Base-by-base conservation (phyloP, 2,797 vertebrate genomes). In the Enteromius fasciolatus region DNA sequence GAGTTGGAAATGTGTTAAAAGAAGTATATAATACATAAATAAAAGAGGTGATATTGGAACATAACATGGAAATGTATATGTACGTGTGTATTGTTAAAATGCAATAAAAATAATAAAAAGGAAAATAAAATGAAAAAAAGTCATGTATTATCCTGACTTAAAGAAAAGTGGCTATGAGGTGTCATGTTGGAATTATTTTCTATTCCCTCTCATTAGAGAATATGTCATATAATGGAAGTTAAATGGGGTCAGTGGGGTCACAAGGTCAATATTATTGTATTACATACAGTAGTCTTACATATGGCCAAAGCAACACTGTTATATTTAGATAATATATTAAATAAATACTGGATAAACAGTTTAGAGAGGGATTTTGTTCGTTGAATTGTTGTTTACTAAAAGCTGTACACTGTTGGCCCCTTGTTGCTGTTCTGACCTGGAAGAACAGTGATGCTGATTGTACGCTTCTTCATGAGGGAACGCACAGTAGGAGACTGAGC, bases 371-470 rank as follows among this genome's bases (percentile, higher is more conserved):
- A 46, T 46, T 44, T 46, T 14, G 12, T 46, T 46, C 0, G 44
- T 46, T 46, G 3, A 46, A 14, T 46, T 46, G 44, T 46, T 14
- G 6, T 23, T 44, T 4, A 61, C n/a, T 41, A n/a, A 72, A 61
- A 57, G 20, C 44, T 6, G 8, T 28, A 76, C 33, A 59, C 64
- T 20, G 57, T 41, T 23, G 39, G 59, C 31, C 18, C 73, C 15
- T 63, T 39, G 18, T 78, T 63, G 48, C 9, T 20, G n/a, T 28
- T 83, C 92, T 89, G 87, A 95, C 94, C 91, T 10, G 91, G 64
- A 78, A 94, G 88, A 36, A 96, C 93, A 0, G 83, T 90, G 87
- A 96, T 84, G 61, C 28, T 90, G 89, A 96, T 83, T 57, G 90
- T 92, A 54, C 78, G 89, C 14, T 66, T 93, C 89, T 89, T 94